These are phyloP conservation scores for Potamilus streckersoni DNA, from an alignment of 1,140 invertebrate species.

Conservation along the genomic window DNA sequence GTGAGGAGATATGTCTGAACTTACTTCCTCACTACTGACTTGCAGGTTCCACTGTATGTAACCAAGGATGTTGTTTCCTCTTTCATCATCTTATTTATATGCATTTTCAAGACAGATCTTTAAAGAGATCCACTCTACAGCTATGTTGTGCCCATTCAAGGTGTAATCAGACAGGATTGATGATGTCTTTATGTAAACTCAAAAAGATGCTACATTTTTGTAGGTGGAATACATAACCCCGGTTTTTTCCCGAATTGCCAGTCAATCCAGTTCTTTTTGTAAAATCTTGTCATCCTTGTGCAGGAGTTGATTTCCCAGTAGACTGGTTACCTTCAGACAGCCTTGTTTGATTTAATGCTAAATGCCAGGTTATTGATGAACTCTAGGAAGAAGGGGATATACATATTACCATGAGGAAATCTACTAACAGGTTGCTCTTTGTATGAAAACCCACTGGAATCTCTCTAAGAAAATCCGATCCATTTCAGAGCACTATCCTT, in stretches of 20 bases:
- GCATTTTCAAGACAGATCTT: too few relatives aligned
- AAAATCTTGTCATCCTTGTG: constrained; percentile 8
- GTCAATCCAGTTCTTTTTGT: constrained; percentile 13
- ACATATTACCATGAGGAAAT: constrained; percentile 30
- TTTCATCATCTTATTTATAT: too few relatives aligned
- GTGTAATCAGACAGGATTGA: too few relatives aligned
- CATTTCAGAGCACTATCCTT: constrained; percentile 11
- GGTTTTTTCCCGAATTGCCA: background rate
- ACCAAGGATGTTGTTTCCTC: too few relatives aligned
- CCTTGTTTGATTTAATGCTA: constrained; percentile 23
- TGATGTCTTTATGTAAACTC: too few relatives aligned
- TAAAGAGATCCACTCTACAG: too few relatives aligned
- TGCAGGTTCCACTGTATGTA: too few relatives aligned
- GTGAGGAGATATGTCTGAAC: too few relatives aligned
- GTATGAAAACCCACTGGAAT: constrained; percentile 23
- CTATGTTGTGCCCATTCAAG: too few relatives aligned
- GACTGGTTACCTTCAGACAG: constrained; percentile 23
- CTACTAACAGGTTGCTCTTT: constrained; percentile 18
- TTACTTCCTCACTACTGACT: too few relatives aligned
- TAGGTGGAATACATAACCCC: background rate
- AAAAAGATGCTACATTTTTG: too few relatives aligned
- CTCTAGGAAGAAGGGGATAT: constrained; percentile 22
- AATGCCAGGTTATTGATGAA: constrained; percentile 32
- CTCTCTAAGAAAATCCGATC: constrained; percentile 18
- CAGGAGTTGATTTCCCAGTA: constrained; percentile 4